Evolutionary conservation across 2,113 vertebrate species (phyloP).

Genomic region (Ellobius talpinus): DNA sequence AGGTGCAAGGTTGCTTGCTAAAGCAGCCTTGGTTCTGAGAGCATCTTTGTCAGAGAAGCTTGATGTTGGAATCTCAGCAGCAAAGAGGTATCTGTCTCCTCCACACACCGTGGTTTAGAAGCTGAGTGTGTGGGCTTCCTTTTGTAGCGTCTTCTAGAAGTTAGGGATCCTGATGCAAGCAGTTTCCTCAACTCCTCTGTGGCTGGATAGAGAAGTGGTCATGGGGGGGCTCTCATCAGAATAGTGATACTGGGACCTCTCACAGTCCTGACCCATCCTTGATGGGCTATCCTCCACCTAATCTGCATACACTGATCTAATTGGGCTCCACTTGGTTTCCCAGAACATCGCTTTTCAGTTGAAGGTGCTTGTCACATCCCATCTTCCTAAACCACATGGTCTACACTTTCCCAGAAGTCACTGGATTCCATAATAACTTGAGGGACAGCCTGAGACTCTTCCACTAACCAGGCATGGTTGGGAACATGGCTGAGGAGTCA

Average conservation of each 20-base stretch:
- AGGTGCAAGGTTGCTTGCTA: conserved; percentile 45
- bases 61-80: conserved; percentile 2
- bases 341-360: background rate
- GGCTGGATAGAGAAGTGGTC: background rate
- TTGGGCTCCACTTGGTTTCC: background rate
- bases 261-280: fast-evolving
- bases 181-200: background rate
- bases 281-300: background rate
- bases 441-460: background rate
- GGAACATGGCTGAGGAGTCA: background rate
- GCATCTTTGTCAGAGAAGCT: background rate
- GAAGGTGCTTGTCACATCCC: background rate
- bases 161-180: background rate
- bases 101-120: background rate
- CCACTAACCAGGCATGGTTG: too few species aligned
- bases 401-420: background rate
- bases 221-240: background rate
- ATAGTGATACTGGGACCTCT: background rate
- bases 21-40: conserved; percentile 44
- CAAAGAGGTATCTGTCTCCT: background rate
- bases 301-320: background rate
- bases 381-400: background rate
- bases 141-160: background rate
- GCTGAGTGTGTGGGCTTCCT: background rate
- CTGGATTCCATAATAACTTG: background rate